Conservation (phyloP, 1,140 invertebrate genomes). For the Cyclina sinensis region DNA sequence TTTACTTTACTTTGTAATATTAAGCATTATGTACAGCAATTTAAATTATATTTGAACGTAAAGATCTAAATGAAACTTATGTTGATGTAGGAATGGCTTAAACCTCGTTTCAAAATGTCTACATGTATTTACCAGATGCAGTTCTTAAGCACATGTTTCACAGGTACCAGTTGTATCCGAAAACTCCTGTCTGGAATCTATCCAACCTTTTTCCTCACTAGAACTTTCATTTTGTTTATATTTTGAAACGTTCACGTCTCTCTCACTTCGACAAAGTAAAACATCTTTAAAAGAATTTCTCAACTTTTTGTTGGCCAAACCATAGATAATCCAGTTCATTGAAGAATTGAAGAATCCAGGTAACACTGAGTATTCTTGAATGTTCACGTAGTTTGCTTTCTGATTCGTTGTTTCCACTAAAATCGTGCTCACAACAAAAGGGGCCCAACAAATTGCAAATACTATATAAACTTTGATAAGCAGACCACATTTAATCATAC, state of each 20-base stretch:
- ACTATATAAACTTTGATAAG: slow-evolving; percentile 27
- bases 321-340: slow-evolving; percentile 52
- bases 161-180: background rate
- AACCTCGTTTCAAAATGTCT: too few relatives aligned
- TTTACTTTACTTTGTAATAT: too few relatives aligned
- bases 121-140: too few relatives aligned
- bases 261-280: background rate
- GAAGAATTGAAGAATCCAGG: slow-evolving; percentile 35
- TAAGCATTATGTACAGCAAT: too few relatives aligned
- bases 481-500: slow-evolving; percentile 1
- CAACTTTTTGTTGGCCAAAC: slow-evolving; percentile 24
- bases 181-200: background rate
- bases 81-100: too few relatives aligned
- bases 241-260: background rate
- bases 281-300: slow-evolving; percentile 2
- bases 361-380: background rate
- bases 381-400: background rate
- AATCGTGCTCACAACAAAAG: slow-evolving; percentile 1
- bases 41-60: too few relatives aligned
- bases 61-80: too few relatives aligned
- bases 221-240: background rate
- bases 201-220: background rate
- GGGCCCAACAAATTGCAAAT: slow-evolving; percentile 25
- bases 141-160: background rate
- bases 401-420: background rate